Evolutionary conservation across 2,113 vertebrate species (phyloP).

Genomic region (Ictidomys tridecemlineatus): DNA sequence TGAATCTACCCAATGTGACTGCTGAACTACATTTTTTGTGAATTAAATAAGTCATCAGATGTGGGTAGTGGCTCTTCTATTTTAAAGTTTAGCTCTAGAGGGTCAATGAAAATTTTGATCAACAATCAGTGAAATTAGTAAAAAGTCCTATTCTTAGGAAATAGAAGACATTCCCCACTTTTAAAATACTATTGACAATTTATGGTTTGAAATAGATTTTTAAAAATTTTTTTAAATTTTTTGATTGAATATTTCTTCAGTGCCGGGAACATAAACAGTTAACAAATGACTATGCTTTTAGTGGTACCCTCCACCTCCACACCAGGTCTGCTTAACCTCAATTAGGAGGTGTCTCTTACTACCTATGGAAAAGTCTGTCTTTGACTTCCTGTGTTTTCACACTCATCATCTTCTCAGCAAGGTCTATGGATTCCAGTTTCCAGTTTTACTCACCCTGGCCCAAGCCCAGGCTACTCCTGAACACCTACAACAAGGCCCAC

Average conservation of each 20-base stretch:
- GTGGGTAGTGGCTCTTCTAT: neutral
- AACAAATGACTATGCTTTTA: neutral
- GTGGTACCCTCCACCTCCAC: neutral
- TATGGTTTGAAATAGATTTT: neutral
- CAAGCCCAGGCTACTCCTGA: no score
- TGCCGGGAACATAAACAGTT: neutral
- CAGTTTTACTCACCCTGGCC: no score
- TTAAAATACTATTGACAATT: neutral
- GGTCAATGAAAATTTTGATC: neutral
- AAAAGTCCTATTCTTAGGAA: neutral
- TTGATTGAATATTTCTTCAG: neutral
- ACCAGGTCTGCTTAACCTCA: neutral
- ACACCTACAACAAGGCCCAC: no score
- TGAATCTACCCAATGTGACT: neutral
- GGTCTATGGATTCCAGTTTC: neutral
- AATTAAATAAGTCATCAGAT: neutral
- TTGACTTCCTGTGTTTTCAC: neutral
- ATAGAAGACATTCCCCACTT: neutral
- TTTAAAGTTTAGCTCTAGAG: neutral
- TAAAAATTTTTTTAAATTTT: neutral
- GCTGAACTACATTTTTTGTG: neutral
- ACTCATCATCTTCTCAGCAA: neutral
- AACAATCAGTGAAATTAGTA: neutral
- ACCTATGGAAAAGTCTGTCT: neutral
- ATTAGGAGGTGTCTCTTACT: fast-evolving